Evolutionary conservation across 2,797 vertebrate species (phyloP), one percentile per base, ranked within the genome.

Genomic region (Crax fasciolata): DNA sequence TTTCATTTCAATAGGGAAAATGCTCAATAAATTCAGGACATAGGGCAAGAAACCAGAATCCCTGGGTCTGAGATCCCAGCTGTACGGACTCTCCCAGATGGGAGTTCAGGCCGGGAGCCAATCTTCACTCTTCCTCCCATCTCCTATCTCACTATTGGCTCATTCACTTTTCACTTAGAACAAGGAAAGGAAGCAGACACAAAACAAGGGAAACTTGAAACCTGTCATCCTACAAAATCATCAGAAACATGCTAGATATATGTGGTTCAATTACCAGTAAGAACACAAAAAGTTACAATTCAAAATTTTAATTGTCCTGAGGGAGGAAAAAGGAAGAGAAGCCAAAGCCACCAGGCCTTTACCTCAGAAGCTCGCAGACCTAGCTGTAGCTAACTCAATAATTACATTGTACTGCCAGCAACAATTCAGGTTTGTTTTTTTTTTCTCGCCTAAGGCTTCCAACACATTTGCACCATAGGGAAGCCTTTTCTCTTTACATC

Each of bases 381-480:
- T 97, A 97, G 89, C 94, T 92, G 66, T 91, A 80, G 74, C 96
- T 97, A 97, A 97, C 96, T 97, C 98, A 98, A 96, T 97, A 98
- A 98, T 98, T 98, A 98, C 97, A 98, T 97, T 98, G 97, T 98
- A 97, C 97, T 97, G 96, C 97, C 97, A 97, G 97, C 97, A 98
- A 98, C 97, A 98, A 98, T 98, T 98, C 98, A 97, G 97, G 30
- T 55, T 52, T 98, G 95, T 98, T 97, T 98, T 98, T 98, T 97
- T 97, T 98, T 97, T 97, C 93, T 97, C 35, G 97, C 98, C 97
- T 90, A 97, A 98, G 97, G 98, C 97, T 98, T 98, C 97, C 98
- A 98, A 98, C 98, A 98, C 98, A 98, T 98, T 98, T 98, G 97
- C 98, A 98, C 98, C 97, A 97, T 98, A 95, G 98, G 98, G 98